Conservation (phyloP, 2,888 invertebrate species). For the Neoaliturus tenellus region DNA sequence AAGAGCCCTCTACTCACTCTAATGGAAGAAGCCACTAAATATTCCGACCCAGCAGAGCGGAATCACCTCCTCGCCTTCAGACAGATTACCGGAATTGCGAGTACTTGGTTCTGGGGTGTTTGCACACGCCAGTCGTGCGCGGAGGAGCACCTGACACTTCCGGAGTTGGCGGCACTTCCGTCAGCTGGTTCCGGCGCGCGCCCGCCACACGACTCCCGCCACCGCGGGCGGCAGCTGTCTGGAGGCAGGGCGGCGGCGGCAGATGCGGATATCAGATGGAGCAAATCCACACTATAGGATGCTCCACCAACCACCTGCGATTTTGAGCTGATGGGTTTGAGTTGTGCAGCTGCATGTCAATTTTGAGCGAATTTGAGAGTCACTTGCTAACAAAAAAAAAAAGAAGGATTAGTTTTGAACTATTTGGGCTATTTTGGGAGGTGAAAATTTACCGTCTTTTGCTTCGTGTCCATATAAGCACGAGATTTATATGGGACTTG, state of each 20-base stretch:
- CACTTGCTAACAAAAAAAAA: no score
- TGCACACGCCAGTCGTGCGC: constrained; percentile 36
- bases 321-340: not conserved
- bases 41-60: not conserved
- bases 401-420: no score
- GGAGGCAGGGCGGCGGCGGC: not conserved
- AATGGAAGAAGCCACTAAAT: not conserved
- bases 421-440: no score
- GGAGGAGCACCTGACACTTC: constrained; percentile 15
- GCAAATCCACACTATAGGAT: not conserved
- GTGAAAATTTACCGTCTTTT: no score
- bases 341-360: not conserved
- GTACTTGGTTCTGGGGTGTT: constrained; percentile 11
- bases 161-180: not conserved
- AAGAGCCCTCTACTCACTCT: not conserved
- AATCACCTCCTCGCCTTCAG: not conserved
- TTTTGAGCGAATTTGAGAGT: no score
- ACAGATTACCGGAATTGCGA: constrained; percentile 17
- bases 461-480: no score
- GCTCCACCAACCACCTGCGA: not conserved
- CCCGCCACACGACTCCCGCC: constrained; percentile 33
- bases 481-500: no score
- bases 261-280: not conserved
- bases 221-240: not conserved
- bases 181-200: constrained; percentile 47